Base-by-base conservation (phyloP, 2,113 vertebrate species). In the Sinocyclocheilus maitianheensis region DNA sequence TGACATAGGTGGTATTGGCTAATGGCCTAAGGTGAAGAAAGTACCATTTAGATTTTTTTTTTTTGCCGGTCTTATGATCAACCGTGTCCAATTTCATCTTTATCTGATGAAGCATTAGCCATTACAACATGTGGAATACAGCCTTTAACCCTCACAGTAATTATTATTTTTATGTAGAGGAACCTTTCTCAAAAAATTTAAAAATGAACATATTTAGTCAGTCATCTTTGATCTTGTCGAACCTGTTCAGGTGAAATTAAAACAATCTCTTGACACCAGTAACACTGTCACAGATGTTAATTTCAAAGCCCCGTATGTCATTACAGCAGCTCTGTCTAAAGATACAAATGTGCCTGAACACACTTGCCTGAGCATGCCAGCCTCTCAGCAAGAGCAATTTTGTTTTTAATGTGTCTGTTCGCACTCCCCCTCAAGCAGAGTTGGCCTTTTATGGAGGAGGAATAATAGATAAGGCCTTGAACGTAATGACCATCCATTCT, bases 51-150 rank as follows among this genome's bases (percentile, higher is more conserved):
- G 63, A 85, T 87, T 83, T 85, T 83, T 85, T 77, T 85, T 80
- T 37, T 51, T 22, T 74, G 76, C 60, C 13, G 58, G 86, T 89
- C 91, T 94, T 89, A 89, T 92, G 92, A 94, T 92, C 81, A 84
- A 87, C 84, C 85, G 76, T 92, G 80, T 92, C 90, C 88, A 90
- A 90, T 92, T 91, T 86, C 69, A 81, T 77, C 72, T 90, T 89
- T 85, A 86, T 92, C 85, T 78, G 81, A 91, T 91, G 88, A 84
- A 88, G 89, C 85, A 87, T 88, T 90, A 55, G 80, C 84, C 87
- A 72, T 74, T 4, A 2, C 83, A 91, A 90, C 89, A 75, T 48
- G 85, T 81, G 83, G 69, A 83, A 89, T 65, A 40, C 71, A 79
- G 46, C 65, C 12, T 43, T 83, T 77, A 72, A 37, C 69, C 10